A percentile compares a stretch with the other conserved stretches of the same genome.
Evolutionary conservation across 2,888 invertebrate species (phyloP).

Genomic region (Ornithoptera priamus): DNA sequence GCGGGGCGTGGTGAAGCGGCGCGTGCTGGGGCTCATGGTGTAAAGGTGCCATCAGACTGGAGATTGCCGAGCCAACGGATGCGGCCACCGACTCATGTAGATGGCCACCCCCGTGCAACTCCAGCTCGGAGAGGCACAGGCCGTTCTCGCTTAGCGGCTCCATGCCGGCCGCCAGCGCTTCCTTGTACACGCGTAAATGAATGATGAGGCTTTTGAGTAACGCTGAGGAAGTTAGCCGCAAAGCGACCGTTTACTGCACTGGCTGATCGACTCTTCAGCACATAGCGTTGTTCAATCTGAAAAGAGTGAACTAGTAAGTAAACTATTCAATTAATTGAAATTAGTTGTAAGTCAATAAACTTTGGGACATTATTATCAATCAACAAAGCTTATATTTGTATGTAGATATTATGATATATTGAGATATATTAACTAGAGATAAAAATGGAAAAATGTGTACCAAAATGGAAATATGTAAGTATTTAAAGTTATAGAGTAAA

Average conservation of each 20-base stretch:
- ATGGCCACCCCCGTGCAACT: slow-evolving; percentile 74
- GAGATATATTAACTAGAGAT: too few relatives aligned
- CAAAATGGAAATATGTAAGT: too few relatives aligned
- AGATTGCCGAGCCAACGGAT: slow-evolving; percentile 77
- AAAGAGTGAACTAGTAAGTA: background rate
- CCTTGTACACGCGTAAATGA: slow-evolving; percentile 80
- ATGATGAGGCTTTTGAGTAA: slow-evolving; percentile 64
- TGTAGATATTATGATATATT: too few relatives aligned
- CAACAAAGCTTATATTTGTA: too few relatives aligned
- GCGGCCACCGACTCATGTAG: slow-evolving; percentile 76
- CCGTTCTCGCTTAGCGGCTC: slow-evolving; percentile 85
- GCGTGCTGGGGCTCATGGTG: slow-evolving; percentile 80
- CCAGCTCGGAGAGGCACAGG: slow-evolving; percentile 87
- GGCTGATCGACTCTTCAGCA: slow-evolving; percentile 14
- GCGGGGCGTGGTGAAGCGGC: slow-evolving; percentile 81
- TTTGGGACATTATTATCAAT: too few relatives aligned
- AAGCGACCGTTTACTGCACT: slow-evolving; percentile 27
- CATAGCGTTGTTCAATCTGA: slow-evolving; percentile 20
- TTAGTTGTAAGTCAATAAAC: too few relatives aligned
- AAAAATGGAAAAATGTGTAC: too few relatives aligned
- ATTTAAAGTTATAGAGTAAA: too few relatives aligned
- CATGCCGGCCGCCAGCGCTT: slow-evolving; percentile 83
- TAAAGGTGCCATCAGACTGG: slow-evolving; percentile 77
- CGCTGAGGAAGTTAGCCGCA: slow-evolving; percentile 44
- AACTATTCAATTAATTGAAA: too few relatives aligned